Percentiles rank a stretch among this genome's conserved stretches.
Conservation (phyloP, 2,113 vertebrate species). For the Chrysemys picta region DNA sequence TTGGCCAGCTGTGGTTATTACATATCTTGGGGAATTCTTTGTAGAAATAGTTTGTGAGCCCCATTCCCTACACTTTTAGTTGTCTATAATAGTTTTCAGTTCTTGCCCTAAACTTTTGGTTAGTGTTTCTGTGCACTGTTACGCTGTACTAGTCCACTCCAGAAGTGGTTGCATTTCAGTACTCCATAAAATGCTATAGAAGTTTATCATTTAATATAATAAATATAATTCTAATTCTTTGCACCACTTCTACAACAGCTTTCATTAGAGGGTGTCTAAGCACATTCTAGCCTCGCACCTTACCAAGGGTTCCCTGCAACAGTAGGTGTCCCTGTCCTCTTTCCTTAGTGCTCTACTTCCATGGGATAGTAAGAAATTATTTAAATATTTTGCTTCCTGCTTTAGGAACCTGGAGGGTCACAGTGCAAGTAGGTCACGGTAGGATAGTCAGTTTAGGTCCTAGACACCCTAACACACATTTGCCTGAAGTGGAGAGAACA, state of each 20-base stretch:
- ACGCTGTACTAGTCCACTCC: not conserved
- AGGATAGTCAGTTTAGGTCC: not conserved
- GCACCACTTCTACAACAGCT: not conserved
- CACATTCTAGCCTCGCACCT: not conserved
- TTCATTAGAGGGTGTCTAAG: slow-evolving; percentile 27
- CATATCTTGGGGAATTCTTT: not conserved
- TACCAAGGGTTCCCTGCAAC: not conserved
- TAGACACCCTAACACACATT: not conserved
- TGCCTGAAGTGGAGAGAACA: not conserved
- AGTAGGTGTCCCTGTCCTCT: not conserved
- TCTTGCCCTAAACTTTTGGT: slow-evolving; percentile 13
- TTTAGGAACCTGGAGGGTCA: not conserved
- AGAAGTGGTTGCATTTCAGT: not conserved
- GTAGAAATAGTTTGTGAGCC: slow-evolving; percentile 1
- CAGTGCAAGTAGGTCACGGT: not conserved
- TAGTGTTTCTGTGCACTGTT: not conserved
- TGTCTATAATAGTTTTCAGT: not conserved
- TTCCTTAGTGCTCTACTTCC: not conserved
- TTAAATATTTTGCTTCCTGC: not conserved
- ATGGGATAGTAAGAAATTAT: not conserved
- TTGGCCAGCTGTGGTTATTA: not conserved
- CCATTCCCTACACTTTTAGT: not conserved
- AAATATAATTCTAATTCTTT: not conserved
- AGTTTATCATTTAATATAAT: slow-evolving; percentile 18
- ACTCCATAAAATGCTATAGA: slow-evolving; percentile 13